Conservation (phyloP, 92 coral and sea anemone species). For the Anthopleura xanthogrammica region DNA sequence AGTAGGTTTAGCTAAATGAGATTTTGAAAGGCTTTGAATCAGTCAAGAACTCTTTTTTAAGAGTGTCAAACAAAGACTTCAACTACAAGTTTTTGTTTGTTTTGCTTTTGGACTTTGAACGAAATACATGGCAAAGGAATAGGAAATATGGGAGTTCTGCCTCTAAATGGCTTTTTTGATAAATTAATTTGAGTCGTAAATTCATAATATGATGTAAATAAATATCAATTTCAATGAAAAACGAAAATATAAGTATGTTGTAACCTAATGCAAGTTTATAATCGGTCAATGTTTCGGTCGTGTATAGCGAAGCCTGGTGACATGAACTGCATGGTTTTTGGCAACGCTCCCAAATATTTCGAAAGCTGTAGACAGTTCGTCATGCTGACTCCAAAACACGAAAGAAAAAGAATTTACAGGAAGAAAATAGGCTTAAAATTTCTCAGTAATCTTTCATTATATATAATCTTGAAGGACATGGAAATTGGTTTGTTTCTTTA, state of each 20-base stretch:
- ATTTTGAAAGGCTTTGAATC: slow-evolving; percentile 34
- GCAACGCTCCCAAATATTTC: neutral
- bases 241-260: neutral
- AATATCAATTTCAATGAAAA: neutral
- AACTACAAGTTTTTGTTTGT: slow-evolving; percentile 13
- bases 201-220: neutral
- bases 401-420: neutral
- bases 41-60: slow-evolving; percentile 23
- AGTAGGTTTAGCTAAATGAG: slow-evolving; percentile 34
- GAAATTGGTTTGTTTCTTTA: neutral
- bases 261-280: slow-evolving; percentile 7
- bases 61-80: slow-evolving; percentile 18
- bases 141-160: neutral
- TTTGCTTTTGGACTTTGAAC: slow-evolving; percentile 3
- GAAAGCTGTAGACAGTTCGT: neutral
- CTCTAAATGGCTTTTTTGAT: neutral
- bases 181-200: neutral
- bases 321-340: neutral
- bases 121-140: neutral
- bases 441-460: neutral
- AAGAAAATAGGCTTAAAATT: slow-evolving; percentile 1
- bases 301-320: neutral
- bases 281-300: neutral
- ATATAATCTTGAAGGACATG: neutral
- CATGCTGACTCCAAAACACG: slow-evolving; percentile 1